Percentiles rank a stretch among this genome's conserved stretches.
Conservation (phyloP, 2,113 vertebrate species). For the Bungarus multicinctus region DNA sequence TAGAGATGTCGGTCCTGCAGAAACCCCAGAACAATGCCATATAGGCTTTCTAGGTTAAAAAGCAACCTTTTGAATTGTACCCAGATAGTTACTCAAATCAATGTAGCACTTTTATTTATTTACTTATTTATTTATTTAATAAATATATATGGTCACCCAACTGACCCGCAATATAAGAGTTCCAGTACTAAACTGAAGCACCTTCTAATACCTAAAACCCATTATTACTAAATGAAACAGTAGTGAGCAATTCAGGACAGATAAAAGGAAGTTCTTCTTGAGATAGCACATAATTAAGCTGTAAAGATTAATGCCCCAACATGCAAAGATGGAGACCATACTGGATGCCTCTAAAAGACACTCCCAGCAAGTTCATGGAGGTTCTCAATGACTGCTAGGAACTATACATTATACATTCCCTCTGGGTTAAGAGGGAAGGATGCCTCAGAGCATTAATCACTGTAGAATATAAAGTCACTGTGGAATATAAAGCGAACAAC, state of each 20-base stretch:
- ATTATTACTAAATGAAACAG: not conserved
- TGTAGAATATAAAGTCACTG: not conserved
- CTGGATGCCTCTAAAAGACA: not conserved
- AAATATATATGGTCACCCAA: no score
- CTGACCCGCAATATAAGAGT: no score
- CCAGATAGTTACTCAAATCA: not conserved
- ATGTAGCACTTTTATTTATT: not conserved
- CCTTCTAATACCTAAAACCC: not conserved
- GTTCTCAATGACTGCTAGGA: not conserved
- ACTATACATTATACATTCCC: no score
- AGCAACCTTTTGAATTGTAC: not conserved
- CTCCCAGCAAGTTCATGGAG: not conserved
- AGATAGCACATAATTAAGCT: not conserved
- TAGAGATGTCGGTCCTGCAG: not conserved
- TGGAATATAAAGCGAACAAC: not conserved
- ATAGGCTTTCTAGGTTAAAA: not conserved
- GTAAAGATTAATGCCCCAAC: not conserved
- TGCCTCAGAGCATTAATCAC: not conserved
- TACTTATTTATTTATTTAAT: no score
- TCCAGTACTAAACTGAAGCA: not conserved
- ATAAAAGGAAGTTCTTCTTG: not conserved
- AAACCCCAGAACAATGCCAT: not conserved
- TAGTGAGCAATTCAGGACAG: not conserved
- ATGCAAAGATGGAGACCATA: no score
- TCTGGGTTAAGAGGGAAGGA: not conserved